Evolutionary conservation across 2,888 invertebrate species (phyloP), one percentile per base, ranked within the genome.

Genomic region (Thecophora atra): DNA sequence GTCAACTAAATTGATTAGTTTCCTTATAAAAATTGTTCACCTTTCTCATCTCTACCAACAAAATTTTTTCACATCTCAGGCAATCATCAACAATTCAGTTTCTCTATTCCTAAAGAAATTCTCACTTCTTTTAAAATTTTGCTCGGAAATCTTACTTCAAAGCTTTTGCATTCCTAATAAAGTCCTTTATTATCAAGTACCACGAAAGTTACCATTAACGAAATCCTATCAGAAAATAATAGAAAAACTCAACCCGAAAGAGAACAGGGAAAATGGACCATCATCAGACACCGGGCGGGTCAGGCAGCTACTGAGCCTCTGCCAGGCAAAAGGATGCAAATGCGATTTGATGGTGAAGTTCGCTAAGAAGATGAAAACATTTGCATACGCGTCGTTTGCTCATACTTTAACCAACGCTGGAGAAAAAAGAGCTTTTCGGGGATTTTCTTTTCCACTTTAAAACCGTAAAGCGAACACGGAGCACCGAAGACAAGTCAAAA

Each of bases 261-360:
- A 64, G 2, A 44, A 15, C 17, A 17, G 1, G 37, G 37, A 37
- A 37, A 37, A 37, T 37, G 21, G 47, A 13, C 24, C 24, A 47
- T 24, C 15, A 64, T 24, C 21, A 64, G 44, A 47, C 17, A 64
- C 64, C 21, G 62, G 66, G 66, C 62, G 51, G 67, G 66, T n/a
- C n/a, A n/a, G 72, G 58, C 72, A 66, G 66, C 21, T 37, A 37
- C 37, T 19, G 66, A 65, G 60, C 52, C 62, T 52, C 52, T 52
- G 70, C 47, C 70, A 70, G 28, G 51, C 62, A 70, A 70, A 70
- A 70, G 70, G 70, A 70, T 70, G 70, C 70, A 70, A 70, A 70
- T 70, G 70, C 70, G 70, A 70, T 70, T 70, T 72, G 60, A 66
- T 70, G 70, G 63, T 58, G 58, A 63, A 70, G 63, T 70, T 70